Conservation (phyloP, 2,113 vertebrate species). For the Mobula hypostoma region DNA sequence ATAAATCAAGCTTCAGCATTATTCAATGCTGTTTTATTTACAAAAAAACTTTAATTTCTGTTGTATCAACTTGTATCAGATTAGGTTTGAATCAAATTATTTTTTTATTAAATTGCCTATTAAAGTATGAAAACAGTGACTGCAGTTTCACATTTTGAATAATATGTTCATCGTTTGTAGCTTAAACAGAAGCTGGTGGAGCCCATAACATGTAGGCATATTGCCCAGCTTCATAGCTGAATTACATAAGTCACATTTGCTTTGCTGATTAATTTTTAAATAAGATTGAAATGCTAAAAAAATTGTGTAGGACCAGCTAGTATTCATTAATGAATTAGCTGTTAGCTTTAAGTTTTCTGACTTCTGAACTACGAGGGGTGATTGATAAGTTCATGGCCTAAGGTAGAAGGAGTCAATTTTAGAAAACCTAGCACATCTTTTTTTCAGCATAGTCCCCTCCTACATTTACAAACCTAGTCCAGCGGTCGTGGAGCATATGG, state of each 20-base stretch:
- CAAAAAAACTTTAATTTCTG: not conserved
- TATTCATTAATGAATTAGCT: conserved; percentile 33
- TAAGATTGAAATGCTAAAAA: conserved; percentile 6
- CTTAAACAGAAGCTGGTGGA: conserved; percentile 1
- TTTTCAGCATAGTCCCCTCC: too few species aligned
- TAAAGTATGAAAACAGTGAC: conserved; percentile 13
- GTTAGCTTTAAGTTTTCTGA: conserved; percentile 17
- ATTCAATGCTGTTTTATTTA: conserved; percentile 20
- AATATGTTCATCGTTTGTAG: conserved; percentile 20
- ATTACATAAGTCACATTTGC: conserved; percentile 18
- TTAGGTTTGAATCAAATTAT: conserved; percentile 14
- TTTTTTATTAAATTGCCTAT: conserved; percentile 29
- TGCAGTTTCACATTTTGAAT: conserved; percentile 29
- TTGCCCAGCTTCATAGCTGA: conserved; percentile 19
- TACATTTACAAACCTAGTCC: too few species aligned
- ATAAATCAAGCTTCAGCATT: conserved; percentile 20
- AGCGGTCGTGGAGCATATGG: too few species aligned
- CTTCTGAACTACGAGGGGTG: not conserved
- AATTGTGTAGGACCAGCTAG: conserved; percentile 17
- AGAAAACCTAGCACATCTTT: too few species aligned
- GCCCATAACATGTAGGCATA: not conserved
- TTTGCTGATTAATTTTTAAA: not conserved
- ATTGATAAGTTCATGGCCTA: too few species aligned
- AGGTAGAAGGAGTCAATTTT: too few species aligned
- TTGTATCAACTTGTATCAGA: not conserved